These are phyloP conservation scores for Nannoperca australis DNA, from an alignment of 2,797 vertebrate genomes.

Conservation along the genomic window DNA sequence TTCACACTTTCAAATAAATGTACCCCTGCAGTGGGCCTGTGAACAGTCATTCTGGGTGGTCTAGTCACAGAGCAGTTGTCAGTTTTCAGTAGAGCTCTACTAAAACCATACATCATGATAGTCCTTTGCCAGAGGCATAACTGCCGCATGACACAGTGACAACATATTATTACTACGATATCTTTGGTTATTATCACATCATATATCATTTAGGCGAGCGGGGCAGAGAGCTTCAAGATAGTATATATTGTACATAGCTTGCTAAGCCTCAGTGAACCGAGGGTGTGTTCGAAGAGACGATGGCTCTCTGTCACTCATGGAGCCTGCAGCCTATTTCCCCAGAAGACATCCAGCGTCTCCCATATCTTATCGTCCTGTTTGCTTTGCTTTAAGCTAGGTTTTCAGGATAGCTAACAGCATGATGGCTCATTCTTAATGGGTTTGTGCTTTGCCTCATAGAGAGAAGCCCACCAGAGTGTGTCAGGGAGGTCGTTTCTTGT, in stretches of 20 bases:
- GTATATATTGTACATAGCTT: slow-evolving; percentile 43
- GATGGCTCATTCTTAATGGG: slow-evolving; percentile 32
- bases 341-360: slow-evolving; percentile 38
- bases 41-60: slow-evolving; percentile 48
- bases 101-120: slow-evolving; percentile 43
- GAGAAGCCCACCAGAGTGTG: slow-evolving; percentile 29
- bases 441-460: slow-evolving; percentile 32
- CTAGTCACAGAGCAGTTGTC: slow-evolving; percentile 39
- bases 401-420: slow-evolving; percentile 45
- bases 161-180: slow-evolving; percentile 40
- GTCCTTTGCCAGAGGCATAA: slow-evolving; percentile 29
- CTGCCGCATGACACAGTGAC: slow-evolving; percentile 25
- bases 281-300: slow-evolving; percentile 27
- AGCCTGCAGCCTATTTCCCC: slow-evolving; percentile 49
- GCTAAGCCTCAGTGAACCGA: slow-evolving; percentile 38
- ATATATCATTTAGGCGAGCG: slow-evolving; percentile 38
- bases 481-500: slow-evolving; percentile 24
- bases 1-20: slow-evolving; percentile 11
- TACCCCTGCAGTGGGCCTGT: background rate
- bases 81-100: slow-evolving; percentile 2
- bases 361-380: slow-evolving; percentile 41
- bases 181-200: slow-evolving; percentile 47
- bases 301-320: slow-evolving; percentile 47
- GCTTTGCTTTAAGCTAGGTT: slow-evolving; percentile 40
- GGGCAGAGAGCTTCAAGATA: slow-evolving; percentile 28